Evolutionary conservation across 2,113 vertebrate genomes (phyloP).

Genomic region (Herpailurus yagouaroundi): DNA sequence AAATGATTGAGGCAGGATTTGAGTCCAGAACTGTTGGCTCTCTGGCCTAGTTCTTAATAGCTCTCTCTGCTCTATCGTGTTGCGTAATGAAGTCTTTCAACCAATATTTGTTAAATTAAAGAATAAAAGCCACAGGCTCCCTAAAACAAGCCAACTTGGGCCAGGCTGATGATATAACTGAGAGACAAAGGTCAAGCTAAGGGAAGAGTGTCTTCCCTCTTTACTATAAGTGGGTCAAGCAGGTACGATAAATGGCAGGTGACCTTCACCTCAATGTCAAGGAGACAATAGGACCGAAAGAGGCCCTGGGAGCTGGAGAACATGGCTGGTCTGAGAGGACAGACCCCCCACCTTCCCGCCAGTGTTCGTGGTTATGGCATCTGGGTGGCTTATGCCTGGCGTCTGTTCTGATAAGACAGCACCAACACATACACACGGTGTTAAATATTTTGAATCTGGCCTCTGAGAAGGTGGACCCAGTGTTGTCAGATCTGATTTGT

Average conservation of each 20-base stretch:
- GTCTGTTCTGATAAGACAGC: not conserved
- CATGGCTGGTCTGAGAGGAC: not conserved
- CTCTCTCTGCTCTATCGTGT: not conserved
- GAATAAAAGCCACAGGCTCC: not conserved
- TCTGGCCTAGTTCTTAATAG: not conserved
- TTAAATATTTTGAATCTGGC: not conserved
- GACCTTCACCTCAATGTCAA: not conserved
- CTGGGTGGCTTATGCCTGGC: not conserved
- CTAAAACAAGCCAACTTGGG: not conserved
- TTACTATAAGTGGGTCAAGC: not conserved
- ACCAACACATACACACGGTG: accelerated
- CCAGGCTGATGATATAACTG: not conserved
- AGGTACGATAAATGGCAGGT: not conserved
- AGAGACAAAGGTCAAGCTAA: not conserved
- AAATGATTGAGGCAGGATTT: not conserved
- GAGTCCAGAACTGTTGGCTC: not conserved
- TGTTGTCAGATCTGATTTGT: not conserved
- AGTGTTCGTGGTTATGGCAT: no score
- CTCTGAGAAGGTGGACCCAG: not conserved
- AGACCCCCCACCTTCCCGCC: not conserved
- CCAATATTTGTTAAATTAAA: not conserved
- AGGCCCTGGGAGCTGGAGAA: not conserved
- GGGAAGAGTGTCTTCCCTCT: not conserved
- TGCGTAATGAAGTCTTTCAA: not conserved
- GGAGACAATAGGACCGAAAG: not conserved